Conservation (phyloP, 2,797 vertebrate genomes). For the Cyclura pinguis region DNA sequence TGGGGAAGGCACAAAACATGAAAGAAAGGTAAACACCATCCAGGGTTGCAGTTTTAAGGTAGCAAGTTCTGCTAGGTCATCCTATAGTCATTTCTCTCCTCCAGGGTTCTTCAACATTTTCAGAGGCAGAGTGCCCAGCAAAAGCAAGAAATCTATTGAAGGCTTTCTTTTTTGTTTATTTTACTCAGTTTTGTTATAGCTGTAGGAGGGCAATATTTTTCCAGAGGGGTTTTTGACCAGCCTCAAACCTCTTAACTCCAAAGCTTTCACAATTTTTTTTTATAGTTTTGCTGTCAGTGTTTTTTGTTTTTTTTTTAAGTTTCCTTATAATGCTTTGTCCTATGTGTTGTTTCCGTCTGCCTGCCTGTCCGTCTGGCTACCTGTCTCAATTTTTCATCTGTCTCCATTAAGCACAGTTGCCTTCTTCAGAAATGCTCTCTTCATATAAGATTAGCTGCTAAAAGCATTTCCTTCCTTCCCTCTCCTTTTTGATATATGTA, state of each 20-base stretch:
- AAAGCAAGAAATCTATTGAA: constrained; percentile 60
- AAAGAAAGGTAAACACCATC: constrained; percentile 89
- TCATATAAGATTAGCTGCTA: constrained; percentile 68
- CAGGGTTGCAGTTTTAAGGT: constrained; percentile 81
- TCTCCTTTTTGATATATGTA: constrained; percentile 60
- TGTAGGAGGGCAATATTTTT: constrained; percentile 59
- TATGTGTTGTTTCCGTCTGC: constrained; percentile 75
- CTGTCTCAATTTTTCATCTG: constrained; percentile 77
- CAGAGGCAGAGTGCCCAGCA: constrained; percentile 74
- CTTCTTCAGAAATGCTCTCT: constrained; percentile 70
- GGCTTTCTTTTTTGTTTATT: neutral
- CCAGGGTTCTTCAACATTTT: constrained; percentile 79
- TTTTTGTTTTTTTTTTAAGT: constrained; percentile 63
- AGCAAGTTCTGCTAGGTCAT: constrained; percentile 77
- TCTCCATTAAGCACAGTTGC: constrained; percentile 78
- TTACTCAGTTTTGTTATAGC: constrained; percentile 50
- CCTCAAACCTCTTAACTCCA: constrained; percentile 77
- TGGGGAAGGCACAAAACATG: constrained; percentile 86
- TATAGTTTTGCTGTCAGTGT: constrained; percentile 53
- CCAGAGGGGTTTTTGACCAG: constrained; percentile 72
- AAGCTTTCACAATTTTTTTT: constrained; percentile 69
- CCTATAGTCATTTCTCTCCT: constrained; percentile 71
- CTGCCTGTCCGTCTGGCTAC: constrained; percentile 76
- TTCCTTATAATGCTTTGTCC: constrained; percentile 75
- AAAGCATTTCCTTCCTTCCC: constrained; percentile 59